Percentiles rank a stretch among this genome's conserved stretches.
Evolutionary conservation across 2,797 vertebrate genomes (phyloP).

Genomic region (Typhlichthys eigenmanni): DNA sequence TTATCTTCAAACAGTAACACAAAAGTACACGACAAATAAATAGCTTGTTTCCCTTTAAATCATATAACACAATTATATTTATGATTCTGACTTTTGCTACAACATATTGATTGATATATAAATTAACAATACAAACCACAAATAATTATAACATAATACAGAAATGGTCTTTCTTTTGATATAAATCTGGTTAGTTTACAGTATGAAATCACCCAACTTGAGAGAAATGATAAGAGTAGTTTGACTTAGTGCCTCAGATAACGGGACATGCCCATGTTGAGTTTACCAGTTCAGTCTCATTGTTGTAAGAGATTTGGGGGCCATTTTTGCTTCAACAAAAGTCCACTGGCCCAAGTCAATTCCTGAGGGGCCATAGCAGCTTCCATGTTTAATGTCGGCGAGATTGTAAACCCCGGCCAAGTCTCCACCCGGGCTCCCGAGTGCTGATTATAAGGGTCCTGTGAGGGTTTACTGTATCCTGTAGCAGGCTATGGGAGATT

Average conservation of each 20-base stretch:
- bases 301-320: slow-evolving; percentile 13
- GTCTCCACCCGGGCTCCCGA: slow-evolving; percentile 34
- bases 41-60: slow-evolving; percentile 80
- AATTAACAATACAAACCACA: slow-evolving; percentile 76
- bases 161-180: slow-evolving; percentile 68
- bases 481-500: slow-evolving; percentile 1
- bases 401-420: background rate
- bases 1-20: slow-evolving; percentile 71
- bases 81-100: slow-evolving; percentile 73
- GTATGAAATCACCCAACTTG: slow-evolving; percentile 57
- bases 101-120: slow-evolving; percentile 65
- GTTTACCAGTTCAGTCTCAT: slow-evolving; percentile 21
- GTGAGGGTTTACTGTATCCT: slow-evolving; percentile 15
- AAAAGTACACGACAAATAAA: slow-evolving; percentile 79
- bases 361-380: slow-evolving; percentile 37
- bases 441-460: slow-evolving; percentile 9
- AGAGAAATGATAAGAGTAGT: slow-evolving; percentile 26
- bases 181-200: slow-evolving; percentile 76
- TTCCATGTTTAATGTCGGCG: background rate
- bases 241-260: slow-evolving; percentile 30
- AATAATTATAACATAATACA: slow-evolving; percentile 71
- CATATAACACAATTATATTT: slow-evolving; percentile 67
- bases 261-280: slow-evolving; percentile 13
- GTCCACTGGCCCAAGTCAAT: slow-evolving; percentile 33
- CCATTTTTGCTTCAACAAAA: slow-evolving; percentile 50